Base-by-base conservation (phyloP, 2,113 vertebrate species). In the Larimichthys crocea region DNA sequence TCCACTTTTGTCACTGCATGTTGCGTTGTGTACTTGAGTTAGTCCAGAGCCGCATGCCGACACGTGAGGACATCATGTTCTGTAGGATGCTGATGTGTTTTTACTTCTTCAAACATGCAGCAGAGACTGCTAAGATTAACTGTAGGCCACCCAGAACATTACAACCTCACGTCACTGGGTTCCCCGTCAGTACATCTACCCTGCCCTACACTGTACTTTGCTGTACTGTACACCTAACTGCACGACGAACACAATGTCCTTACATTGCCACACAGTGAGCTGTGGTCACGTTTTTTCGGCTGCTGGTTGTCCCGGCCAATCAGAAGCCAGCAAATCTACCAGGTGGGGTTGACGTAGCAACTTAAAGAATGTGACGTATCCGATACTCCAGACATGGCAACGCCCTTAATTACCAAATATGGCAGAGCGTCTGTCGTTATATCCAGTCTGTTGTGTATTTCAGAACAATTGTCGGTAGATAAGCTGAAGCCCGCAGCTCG, bases 201-300 rank as follows among this genome's bases (percentile, higher is more conserved):
- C 56, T 55, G 35, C 7, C 35, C 35, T 35, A 35, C 35, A 35
- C 35, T 26, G n/a, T n/a, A n/a, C n/a, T n/a, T n/a, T n/a, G n/a
- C n/a, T n/a, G 9, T 68, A 59, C 53, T 2, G 66, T n/a, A 68
- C 75, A 62, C 68, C 44, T 24, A 0, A 15, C 46, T 16, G 49
- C 74, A 50, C 62, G 26, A 14, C 22, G 87, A 79, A 93, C 93
- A 88, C 86, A 57, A 72, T 89, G 92, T 92, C 69, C 91, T 90
- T 11, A 35, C 48, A 53, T 40, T 74, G 84, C 82, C 86, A 79
- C 88, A 86, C 89, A 79, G 83, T 86, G 31, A 14, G 68, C 67
- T 5, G 15, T 4, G 5, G 92, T 95, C 95, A 96, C 94, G 94
- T 95, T 94, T 95, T 95, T 90, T 63, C 31, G 71, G 87, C 87